Base-by-base conservation (phyloP, 2,113 vertebrate genomes). In the Catharus fuscescens region DNA sequence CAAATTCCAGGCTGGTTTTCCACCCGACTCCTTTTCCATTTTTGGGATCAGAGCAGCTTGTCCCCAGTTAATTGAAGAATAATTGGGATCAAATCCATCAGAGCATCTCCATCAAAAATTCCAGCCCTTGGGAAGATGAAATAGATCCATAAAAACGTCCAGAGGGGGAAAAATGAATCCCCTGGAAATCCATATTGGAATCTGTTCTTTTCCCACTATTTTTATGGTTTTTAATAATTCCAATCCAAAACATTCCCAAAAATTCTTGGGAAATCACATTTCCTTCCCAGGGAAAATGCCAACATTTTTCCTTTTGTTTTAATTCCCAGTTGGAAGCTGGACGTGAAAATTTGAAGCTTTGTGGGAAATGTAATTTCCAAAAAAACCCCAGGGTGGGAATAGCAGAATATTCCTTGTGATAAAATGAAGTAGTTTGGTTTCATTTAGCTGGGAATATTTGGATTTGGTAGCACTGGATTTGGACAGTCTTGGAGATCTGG, bases 391-490 rank as follows among this genome's bases (percentile, higher is more conserved):
- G 2, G 2, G 10, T 88, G 59, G 86, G 67, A 90, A 60, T 7
- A 12, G 8, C 0, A 0, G n/a, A 42, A n/a, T n/a, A 19, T 71
- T 74, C 79, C 47, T 64, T 31, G 34, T 64, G 19, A 40, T 44
- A 13, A 2, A 23, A 3, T 18, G 0, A 24, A 36, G 24, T 48
- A 0, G 2, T 24, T 47, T 24, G 5, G 0, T 57, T 61, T 77
- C 8, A 12, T 48, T 7, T 3, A 2, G 0, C 0, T 6, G 12
- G 38, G 26, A 18, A 57, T 38, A 7, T 8, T 42, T n/a, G 24
- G 48, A 0, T 57, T 57, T 25, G 32, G 18, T 12, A 25, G 15
- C 2, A 1, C 3, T 19, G 2, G 25, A n/a, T 50, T 79, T 24
- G 38, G 65, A 23, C 14, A 31, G 7, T 0, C 8, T 40, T 2